Conservation (phyloP, 2,113 vertebrate species). For the Sclerurus mexicanus region DNA sequence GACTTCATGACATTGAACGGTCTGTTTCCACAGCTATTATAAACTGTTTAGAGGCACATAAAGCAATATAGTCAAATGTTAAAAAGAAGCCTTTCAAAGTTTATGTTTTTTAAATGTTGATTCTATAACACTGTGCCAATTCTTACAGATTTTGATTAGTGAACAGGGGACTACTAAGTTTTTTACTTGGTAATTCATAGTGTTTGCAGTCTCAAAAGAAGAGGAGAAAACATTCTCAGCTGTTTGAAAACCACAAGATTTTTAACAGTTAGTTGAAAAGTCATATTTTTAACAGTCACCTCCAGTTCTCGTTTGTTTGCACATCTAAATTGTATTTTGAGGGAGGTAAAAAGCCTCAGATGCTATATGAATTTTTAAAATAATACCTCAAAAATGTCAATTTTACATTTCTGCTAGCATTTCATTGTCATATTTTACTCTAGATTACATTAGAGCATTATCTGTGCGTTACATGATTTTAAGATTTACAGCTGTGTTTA, state of each 20-base stretch:
- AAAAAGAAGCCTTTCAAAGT: neutral
- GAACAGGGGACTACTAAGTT: neutral
- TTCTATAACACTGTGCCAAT: neutral
- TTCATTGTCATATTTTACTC: neutral
- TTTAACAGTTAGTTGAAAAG: neutral
- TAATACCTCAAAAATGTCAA: neutral
- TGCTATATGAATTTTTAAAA: neutral
- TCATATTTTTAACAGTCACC: neutral
- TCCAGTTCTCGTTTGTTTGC: neutral
- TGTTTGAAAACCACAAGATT: neutral
- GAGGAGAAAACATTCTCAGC: neutral
- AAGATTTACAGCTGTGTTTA: neutral
- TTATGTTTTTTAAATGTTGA: conserved; percentile 29
- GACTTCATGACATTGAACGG: neutral
- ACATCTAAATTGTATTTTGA: neutral
- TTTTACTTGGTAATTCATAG: neutral
- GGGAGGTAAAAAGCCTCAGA: neutral
- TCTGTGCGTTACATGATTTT: neutral
- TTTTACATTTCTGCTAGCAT: neutral
- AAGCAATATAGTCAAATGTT: conserved; percentile 22
- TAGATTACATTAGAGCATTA: neutral
- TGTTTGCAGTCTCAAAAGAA: neutral
- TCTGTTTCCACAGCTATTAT: conserved; percentile 45
- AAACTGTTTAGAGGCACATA: conserved; percentile 46
- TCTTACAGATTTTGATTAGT: conserved; percentile 3